Percentiles rank a stretch among this genome's conserved stretches.
Evolutionary conservation across 1,140 invertebrate species (phyloP).

Genomic region (Anagrus nilaparvatae): DNA sequence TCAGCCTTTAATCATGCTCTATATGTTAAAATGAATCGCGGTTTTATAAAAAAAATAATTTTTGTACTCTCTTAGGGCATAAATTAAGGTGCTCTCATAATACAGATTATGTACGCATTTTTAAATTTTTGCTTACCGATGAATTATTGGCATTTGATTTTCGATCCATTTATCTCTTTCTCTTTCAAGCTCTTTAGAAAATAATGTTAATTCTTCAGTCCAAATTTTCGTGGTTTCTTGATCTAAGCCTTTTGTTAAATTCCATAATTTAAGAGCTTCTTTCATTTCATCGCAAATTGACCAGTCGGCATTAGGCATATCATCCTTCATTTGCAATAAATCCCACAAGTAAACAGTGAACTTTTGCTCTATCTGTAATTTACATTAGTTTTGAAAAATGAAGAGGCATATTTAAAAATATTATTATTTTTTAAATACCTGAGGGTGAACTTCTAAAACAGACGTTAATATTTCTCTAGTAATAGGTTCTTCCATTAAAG

Average conservation of each 20-base stretch:
- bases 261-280: conserved; percentile 38
- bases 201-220: conserved; percentile 32
- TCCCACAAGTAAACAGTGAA: conserved; percentile 44
- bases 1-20: too few species aligned
- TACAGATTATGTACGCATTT: too few species aligned
- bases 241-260: conserved; percentile 31
- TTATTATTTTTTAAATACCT: conserved; percentile 25
- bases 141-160: conserved; percentile 29
- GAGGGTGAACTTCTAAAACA: conserved; percentile 38
- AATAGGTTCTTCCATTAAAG: conserved; percentile 41
- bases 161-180: conserved; percentile 37
- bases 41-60: too few species aligned
- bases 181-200: conserved; percentile 31
- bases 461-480: conserved; percentile 41
- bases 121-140: conserved; percentile 19
- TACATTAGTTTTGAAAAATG: neutral
- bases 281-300: conserved; percentile 39
- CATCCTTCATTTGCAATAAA: conserved; percentile 32
- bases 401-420: too few species aligned
- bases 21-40: too few species aligned
- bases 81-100: too few species aligned
- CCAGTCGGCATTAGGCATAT: conserved; percentile 38
- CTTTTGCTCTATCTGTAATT: conserved; percentile 38
- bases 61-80: too few species aligned
- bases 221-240: conserved; percentile 27